Conservation (phyloP, 2,113 vertebrate species). For the Rissa tridactyla region DNA sequence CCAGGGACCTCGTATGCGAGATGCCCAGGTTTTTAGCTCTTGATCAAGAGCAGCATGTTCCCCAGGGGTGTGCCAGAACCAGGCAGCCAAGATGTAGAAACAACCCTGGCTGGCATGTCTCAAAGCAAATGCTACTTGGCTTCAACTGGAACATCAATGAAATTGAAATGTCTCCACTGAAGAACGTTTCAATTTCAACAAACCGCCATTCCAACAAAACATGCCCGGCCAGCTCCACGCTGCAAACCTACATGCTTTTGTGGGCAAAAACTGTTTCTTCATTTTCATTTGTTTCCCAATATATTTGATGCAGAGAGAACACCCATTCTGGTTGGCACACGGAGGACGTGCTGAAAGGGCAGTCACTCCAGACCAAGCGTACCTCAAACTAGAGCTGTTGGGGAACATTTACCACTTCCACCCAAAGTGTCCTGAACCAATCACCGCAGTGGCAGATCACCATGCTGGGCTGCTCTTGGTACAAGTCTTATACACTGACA, state of each 20-base stretch:
- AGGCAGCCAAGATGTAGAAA: not conserved
- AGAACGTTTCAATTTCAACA: not conserved
- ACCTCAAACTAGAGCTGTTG: not conserved
- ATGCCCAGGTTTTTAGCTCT: not conserved
- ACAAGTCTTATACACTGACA: not conserved
- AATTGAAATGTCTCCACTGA: not conserved
- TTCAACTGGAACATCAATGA: not conserved
- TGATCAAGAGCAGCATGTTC: not conserved
- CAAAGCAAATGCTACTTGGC: not conserved
- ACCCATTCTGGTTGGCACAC: not conserved
- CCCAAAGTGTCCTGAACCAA: not conserved
- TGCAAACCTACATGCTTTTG: not conserved
- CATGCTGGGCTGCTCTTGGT: not conserved
- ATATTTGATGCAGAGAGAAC: not conserved
- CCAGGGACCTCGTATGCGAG: not conserved
- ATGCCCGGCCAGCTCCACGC: not conserved
- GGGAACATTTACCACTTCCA: not conserved
- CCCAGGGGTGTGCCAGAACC: not conserved
- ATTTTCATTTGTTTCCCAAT: not conserved
- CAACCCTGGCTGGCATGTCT: not conserved
- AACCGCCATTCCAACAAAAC: not conserved
- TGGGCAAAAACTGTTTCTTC: not conserved
- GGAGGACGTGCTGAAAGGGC: not conserved
- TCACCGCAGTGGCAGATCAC: not conserved
- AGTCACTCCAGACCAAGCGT: not conserved